A percentile compares a stretch with the other conserved stretches of the same genome.
Conservation (phyloP, 2,113 vertebrate genomes). For the Zingel zingel region DNA sequence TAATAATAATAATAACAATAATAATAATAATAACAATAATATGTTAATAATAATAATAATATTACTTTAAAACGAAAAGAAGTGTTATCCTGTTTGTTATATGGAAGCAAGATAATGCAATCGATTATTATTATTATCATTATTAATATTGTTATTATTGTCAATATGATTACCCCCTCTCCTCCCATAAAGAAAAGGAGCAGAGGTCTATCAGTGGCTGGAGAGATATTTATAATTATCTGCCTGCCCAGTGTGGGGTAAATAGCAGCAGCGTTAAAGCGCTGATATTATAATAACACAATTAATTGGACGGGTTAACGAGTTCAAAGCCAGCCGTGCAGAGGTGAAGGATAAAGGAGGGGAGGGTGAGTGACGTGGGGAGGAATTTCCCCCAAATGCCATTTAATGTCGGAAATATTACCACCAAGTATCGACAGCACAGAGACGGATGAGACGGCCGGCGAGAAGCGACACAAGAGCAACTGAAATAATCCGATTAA, state of each 20-base stretch:
- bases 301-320: constrained; percentile 49
- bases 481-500: constrained; percentile 57
- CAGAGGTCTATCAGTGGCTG: not conserved
- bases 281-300: constrained; percentile 35
- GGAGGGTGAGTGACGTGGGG: constrained; percentile 60
- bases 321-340: constrained; percentile 34
- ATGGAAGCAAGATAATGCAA: not conserved
- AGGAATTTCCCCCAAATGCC: constrained; percentile 79
- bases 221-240: not conserved
- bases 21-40: constrained; percentile 14
- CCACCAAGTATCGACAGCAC: constrained; percentile 75
- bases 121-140: constrained; percentile 17
- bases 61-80: constrained; percentile 5
- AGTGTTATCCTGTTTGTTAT: not conserved
- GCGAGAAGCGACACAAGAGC: constrained; percentile 30
- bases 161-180: not conserved
- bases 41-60: not conserved
- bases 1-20: constrained; percentile 8
- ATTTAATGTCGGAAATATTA: constrained; percentile 83
- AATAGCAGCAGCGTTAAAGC: constrained; percentile 15
- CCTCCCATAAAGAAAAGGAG: not conserved
- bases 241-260: not conserved
- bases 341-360: constrained; percentile 47
- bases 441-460: constrained; percentile 64
- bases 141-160: not conserved